Conservation (phyloP, 2,113 vertebrate genomes). For the Percina caprodes region DNA sequence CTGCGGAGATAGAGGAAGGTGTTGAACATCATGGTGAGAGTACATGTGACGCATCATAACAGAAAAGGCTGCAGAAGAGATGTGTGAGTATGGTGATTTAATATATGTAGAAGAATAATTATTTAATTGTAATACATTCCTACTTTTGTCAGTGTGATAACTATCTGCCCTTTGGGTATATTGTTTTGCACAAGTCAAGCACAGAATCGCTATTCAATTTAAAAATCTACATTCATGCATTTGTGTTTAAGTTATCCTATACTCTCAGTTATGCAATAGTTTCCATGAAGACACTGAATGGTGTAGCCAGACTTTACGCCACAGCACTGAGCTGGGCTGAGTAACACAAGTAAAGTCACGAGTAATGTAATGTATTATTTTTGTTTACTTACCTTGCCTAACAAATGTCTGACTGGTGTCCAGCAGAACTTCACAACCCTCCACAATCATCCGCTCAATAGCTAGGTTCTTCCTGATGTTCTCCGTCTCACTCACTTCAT, state of each 20-base stretch:
- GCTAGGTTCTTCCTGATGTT: slow-evolving; percentile 97
- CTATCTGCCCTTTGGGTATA: too few species aligned
- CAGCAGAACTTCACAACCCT: slow-evolving; percentile 96
- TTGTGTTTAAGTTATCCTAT: too few species aligned
- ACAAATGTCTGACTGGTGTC: slow-evolving; percentile 99
- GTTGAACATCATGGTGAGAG: slow-evolving; percentile 17
- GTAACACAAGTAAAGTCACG: not conserved
- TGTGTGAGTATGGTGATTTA: not conserved
- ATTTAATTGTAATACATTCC: not conserved
- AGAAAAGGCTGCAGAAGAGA: not conserved
- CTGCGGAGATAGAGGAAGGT: slow-evolving; percentile 20
- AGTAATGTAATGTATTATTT: not conserved
- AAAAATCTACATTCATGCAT: too few species aligned
- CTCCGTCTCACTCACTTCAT: slow-evolving; percentile 98
- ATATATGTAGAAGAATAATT: not conserved
- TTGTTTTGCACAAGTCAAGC: too few species aligned
- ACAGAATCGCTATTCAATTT: too few species aligned
- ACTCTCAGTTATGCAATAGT: too few species aligned
- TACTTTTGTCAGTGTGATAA: too few species aligned
- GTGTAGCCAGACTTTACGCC: too few species aligned
- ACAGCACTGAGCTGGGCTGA: not conserved
- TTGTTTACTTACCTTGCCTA: slow-evolving; percentile 88
- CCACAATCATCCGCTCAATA: slow-evolving; percentile 97
- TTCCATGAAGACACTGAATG: too few species aligned
- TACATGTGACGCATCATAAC: slow-evolving; percentile 12